Evolutionary conservation across 2,888 invertebrate species (phyloP), one percentile per base, ranked within the genome.

Genomic region (Drosophila differens): DNA sequence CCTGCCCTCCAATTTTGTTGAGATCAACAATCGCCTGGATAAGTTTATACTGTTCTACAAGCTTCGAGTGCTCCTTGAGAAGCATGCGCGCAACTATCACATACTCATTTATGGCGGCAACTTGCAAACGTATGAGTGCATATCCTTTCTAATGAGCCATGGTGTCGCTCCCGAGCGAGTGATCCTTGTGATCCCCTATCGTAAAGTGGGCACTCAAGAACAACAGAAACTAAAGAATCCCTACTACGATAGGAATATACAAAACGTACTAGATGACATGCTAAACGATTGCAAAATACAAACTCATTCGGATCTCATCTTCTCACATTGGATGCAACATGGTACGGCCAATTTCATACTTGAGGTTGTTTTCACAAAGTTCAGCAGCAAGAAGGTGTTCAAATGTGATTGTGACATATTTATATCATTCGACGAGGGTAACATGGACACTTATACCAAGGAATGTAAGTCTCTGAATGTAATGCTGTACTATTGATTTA

Each of bases 11-110:
- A 93, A 93, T 54, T 91, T 91, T 60, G 51, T 87, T 1, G 85
- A 93, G 35, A 58, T 92, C 12, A 93, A 93, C 51, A 66, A 49
- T 60, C 90, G 92, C 0, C 60, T 92, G 16, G 91, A 92, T 59
- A 91, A 89, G 44, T 75, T 93, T 0, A 19, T 87, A 19, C 69
- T 92, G 7, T 91, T 83, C 55, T 83, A 93, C 28, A 92, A 92
- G 66, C 30, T 92, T 0, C 59, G 76, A 1, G 59, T 81, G 1
- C 60, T 91, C 0, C 16, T 74, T 3, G 73, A 70, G 10, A 69
- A 77, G 1, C 37, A 73, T 10, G 54, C 41, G 0, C 60, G 63
- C 0, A n/a, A 64, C 2, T 71, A 76, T 35, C 6, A 14, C 2
- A 75, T 92, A 2, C 25, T 93, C 0, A 66, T 93, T 0, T 92